Conservation (phyloP, 2,888 invertebrate species). For the Carterocephalus palaemon region DNA sequence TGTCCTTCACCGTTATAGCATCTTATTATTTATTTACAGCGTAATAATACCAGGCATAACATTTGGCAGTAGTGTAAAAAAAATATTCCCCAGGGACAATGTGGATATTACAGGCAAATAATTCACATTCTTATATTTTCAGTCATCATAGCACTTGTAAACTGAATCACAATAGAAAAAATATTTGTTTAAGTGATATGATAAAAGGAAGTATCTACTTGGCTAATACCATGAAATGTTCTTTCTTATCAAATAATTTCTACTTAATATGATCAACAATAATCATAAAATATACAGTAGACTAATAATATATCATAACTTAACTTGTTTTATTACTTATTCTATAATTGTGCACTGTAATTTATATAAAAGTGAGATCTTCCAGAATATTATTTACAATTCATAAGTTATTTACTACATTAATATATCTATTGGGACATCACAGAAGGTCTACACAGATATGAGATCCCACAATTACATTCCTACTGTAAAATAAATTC, state of each 20-base stretch:
- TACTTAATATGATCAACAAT: conserved; percentile 40
- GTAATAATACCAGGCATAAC: too few species aligned
- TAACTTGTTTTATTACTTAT: conserved; percentile 19
- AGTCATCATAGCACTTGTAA: too few species aligned
- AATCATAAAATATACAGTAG: conserved; percentile 42
- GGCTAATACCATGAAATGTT: conserved; percentile 48
- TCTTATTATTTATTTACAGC: too few species aligned
- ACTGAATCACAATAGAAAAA: too few species aligned
- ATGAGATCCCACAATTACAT: conserved; percentile 65
- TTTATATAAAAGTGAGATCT: conserved; percentile 68
- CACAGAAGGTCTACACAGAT: conserved; percentile 50
- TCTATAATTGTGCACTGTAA: conserved; percentile 44
- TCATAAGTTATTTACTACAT: conserved; percentile 39
- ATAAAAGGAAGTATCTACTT: too few species aligned
- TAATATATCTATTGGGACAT: conserved; percentile 58
- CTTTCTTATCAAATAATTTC: conserved; percentile 35
- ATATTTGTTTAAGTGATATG: too few species aligned
- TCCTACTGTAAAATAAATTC: conserved; percentile 42
- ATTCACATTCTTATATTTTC: too few species aligned
- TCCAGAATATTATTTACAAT: conserved; percentile 41
- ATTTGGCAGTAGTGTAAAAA: too few species aligned
- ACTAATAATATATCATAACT: conserved; percentile 38
- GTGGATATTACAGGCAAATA: too few species aligned
- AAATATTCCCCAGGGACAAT: too few species aligned
- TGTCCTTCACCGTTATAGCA: too few species aligned